Evolutionary conservation across 2,113 vertebrate species (phyloP).

Genomic region (Dipodomys merriami): DNA sequence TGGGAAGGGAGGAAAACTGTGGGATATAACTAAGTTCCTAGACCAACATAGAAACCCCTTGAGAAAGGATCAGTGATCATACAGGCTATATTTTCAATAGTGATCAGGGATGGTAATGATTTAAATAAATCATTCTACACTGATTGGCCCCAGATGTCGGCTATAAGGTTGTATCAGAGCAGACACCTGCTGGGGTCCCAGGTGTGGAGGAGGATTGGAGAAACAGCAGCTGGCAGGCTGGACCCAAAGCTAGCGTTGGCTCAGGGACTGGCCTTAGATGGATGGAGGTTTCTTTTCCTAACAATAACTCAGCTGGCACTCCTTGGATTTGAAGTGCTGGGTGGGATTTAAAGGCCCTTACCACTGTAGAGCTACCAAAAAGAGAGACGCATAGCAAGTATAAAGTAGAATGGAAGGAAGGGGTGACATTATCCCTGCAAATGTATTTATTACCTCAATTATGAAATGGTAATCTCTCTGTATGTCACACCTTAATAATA

Average conservation of each 20-base stretch:
- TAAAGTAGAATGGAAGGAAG: background rate
- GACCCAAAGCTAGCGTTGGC: background rate
- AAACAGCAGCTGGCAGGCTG: slow-evolving; percentile 61
- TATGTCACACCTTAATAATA: too few species aligned
- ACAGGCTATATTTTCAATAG: background rate
- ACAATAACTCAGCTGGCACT: slow-evolving; percentile 50
- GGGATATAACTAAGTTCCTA: background rate
- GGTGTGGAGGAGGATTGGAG: slow-evolving; percentile 39
- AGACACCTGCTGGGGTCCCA: slow-evolving; percentile 45
- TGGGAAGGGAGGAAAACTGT: slow-evolving; percentile 13
- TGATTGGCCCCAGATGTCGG: background rate
- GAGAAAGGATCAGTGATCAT: background rate
- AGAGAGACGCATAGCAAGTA: background rate
- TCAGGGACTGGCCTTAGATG: slow-evolving; percentile 36
- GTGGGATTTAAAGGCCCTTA: slow-evolving; percentile 33
- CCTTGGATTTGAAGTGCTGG: slow-evolving; percentile 25
- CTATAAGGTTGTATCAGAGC: background rate
- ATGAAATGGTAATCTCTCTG: too few species aligned
- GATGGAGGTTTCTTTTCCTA: background rate
- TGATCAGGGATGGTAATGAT: slow-evolving; percentile 14
- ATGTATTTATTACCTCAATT: too few species aligned
- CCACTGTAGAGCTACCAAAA: slow-evolving; percentile 42
- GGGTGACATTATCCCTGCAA: too few species aligned
- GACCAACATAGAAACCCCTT: background rate
- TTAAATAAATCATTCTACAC: background rate